A percentile compares a stretch with the other conserved stretches of the same genome.
Evolutionary conservation across 2,888 invertebrate genomes (phyloP).

Genomic region (Meteorus colon): DNA sequence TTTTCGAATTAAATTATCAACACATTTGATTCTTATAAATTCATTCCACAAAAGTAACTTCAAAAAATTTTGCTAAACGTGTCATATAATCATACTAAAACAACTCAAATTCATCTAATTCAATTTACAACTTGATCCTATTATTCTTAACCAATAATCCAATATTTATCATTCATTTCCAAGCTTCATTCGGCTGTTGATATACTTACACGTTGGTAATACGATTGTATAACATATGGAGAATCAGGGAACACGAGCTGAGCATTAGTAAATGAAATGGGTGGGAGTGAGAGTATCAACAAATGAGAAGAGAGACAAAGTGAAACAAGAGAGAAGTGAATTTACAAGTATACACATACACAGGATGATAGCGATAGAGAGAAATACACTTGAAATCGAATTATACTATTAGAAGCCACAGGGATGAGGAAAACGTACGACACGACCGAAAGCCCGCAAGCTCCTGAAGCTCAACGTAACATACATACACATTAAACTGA

Average conservation of each 20-base stretch:
- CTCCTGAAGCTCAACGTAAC: constrained; percentile 44
- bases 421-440: constrained; percentile 53
- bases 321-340: not conserved
- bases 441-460: constrained; percentile 60
- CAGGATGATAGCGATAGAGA: constrained; percentile 17
- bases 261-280: not conserved
- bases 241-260: constrained; percentile 2
- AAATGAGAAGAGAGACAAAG: not conserved
- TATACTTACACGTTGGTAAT: not conserved
- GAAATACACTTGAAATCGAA: constrained; percentile 61
- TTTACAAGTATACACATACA: not conserved
- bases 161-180: not conserved
- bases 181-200: not conserved
- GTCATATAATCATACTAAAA: not conserved
- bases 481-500: constrained; percentile 5
- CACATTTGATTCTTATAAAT: no score
- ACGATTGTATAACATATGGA: constrained; percentile 10
- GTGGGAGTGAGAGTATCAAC: not conserved
- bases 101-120: not conserved
- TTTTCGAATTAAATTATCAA: no score
- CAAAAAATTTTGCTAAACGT: no score
- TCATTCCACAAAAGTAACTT: no score
- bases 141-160: not conserved
- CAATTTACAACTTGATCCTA: not conserved
- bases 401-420: constrained; percentile 71